Evolutionary conservation across 2,113 vertebrate species (phyloP), one percentile per base, ranked within the genome.

Genomic region (Triplophysa tibetana): DNA sequence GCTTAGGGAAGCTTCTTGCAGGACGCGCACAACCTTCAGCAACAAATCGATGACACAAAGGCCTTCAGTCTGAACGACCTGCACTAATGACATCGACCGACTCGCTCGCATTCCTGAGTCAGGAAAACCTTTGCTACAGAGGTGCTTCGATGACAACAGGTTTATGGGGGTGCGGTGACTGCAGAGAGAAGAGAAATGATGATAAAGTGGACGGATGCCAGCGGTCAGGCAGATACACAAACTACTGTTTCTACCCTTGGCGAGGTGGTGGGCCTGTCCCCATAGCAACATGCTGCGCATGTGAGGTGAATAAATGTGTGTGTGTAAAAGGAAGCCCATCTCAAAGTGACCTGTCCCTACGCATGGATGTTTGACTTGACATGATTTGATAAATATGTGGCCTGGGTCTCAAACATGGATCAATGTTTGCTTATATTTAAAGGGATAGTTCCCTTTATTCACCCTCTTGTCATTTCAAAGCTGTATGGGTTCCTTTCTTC

Each of bases 281-380:
- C 80, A 84, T 79, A 77, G 83, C 68, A 79, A 84, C 72, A 26
- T 67, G 50, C 67, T 79, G 54, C 9, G 64, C 70, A 52, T 81
- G 82, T 63, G 76, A 26, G 81, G 33, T 43, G 77, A 70, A 70
- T 79, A 61, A 61, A 16, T n/a, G 64, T 67, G 11, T 52, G 41
- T 64, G 74, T 76, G 73, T 62, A 41, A n/a, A 52, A 33, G 23
- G 65, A 74, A 21, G 6, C 50, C 52, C 60, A 66, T 80, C 54
- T 77, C 69, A 68, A 68, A 78, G 63, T 26, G 13, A 75, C 81
- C 56, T 50, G 63, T 73, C 52, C 68, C 61, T 50, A 41, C 62
- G 43, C 45, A 75, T 13, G 5, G 26, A 63, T 73, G 10, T 48
- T 75, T 63, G 58, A 63, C 23, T 0, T 75, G 21, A n/a, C 33